Base-by-base conservation (phyloP, 2,797 vertebrate genomes). In the Erethizon dorsatum region DNA sequence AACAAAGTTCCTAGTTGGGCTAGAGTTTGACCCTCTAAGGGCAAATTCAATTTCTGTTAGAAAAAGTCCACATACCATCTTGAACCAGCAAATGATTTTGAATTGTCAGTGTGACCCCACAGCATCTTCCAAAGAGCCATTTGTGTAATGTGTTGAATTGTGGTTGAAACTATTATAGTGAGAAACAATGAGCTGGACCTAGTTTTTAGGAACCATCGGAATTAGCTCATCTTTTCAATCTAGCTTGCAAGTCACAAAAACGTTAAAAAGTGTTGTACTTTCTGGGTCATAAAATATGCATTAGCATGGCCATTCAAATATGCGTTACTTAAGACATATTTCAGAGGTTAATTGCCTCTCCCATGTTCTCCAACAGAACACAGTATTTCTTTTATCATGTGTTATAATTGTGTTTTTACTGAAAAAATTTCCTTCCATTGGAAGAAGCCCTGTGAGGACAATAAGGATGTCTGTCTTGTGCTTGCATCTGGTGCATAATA, bases 41-140 rank as follows among this genome's bases (percentile, higher is more conserved):
- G 84, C 22, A 78, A 85, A 88, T 94, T 88, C 33, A 82, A 33
- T 37, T 97, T 14, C 20, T 96, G 9, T 83, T 7, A 45, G 63
- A 85, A 54, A 93, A 88, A 87, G 15, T 7, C 7, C 3, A 41
- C 9, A 45, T 79, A 89, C 5, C 2, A 41, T 67, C 75, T 91
- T 95, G 41, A 4, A 79, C 13, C 31, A 80, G 52, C 20, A 73
- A 57, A 52, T 78, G 9, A 84, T 90, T 90, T 90, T 91, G 93
- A 77, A 67, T 79, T 89, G 37, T 65, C 24, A 57, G 20, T 65
- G 2, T 85, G 69, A 84, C 3, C 28, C 37, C 96, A n/a, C 0
- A 82, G 41, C 2, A 61, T 83, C 33, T 84, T 94, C 6, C 17
- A 69, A 90, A 94, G 50, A 92, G 6, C 80, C 91, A 33, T 63